Evolutionary conservation across 2,113 vertebrate species (phyloP), one percentile per base, ranked within the genome.

Genomic region (Oryzias curvinotus): DNA sequence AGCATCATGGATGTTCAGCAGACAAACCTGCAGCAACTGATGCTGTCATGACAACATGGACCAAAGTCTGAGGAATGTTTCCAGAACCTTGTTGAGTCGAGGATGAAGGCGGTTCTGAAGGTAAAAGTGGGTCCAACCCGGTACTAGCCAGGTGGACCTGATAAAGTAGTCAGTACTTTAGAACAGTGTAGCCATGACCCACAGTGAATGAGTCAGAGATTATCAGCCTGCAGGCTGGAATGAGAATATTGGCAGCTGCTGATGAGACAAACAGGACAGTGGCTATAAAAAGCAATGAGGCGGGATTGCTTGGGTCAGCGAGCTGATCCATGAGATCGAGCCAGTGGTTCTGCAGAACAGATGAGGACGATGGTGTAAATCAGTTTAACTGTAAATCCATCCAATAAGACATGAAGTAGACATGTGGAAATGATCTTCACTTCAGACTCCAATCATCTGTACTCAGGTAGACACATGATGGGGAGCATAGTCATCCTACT

Each of bases 241-340:
- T 61, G 54, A 68, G 56, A 50, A n/a, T 53, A 65, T 44, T 1
- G 55, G 30, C 64, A 57, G 30, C 68, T 45, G 53, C 19, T 78
- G 60, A 65, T 60, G 73, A 74, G 47, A 63, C 6, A 53, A 14
- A 48, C 62, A 28, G 61, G 71, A 52, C 15, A 7, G 36, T 0
- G 19, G 55, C 62, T 71, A 73, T 21, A 65, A 80, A 73, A 3
- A 73, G 51, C 13, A 1, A 0, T 46, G 49, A 70, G 28, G 68
- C 78, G 50, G 52, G 14, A 83, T 68, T 60, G 80, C 78, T 76
- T 1, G 30, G 4, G 5, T 18, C 21, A 56, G 15, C 17, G 3
- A 43, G 36, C 53, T 43, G 14, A 68, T 57, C 68, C 52, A 43
- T 61, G 58, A 58, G 68, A 60, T 56, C 50, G 4, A 7, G 55